Base-by-base conservation (phyloP, 2,888 invertebrate genomes). In the Gymnosoma rotundatum region DNA sequence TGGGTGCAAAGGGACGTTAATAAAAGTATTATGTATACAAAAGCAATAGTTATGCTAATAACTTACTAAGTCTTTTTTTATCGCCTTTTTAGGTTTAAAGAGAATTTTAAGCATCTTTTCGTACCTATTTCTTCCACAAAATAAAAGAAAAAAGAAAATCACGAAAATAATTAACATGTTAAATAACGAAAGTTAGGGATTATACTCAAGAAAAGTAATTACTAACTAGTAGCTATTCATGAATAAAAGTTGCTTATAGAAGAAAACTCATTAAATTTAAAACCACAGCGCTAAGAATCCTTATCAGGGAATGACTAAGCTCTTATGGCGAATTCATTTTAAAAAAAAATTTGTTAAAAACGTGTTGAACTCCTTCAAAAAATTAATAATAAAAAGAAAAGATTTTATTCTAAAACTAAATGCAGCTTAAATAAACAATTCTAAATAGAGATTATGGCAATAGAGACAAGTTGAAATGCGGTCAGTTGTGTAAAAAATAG, bases 81-180 rank as follows among this genome's bases (percentile, higher is more conserved):
- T 10, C 38, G 38, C 6, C 38, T 7, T 38, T 38, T 38, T 38
- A 38, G 7, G 38, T 38, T 38, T 45, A 45, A 14, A 4, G 0
- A 45, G 14, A 14, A 45, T 14, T 45, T 45, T 4, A 45, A 14
- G n/a, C n/a, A 12, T 45, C 9, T 14, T 12, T 12, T 45, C 45
- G 7, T 8, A n/a, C 1, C 48, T 36, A 38, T 72, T 42, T 21
- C 36, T 18, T 6, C 14, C n/a, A 64, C 12, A 61, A 61, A 76
- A 66, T 61, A 25, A 78, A 48, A 60, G 10, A 79, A 73, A 66
- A 81, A 25, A 25, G 1, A 4, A 25, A 25, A 81, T 84, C 78
- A 84, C 60, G 60, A 78, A 84, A 78, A 78, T 84, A 84, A 84
- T 84, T 84, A 84, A 84, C 81, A 81, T 84, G 81, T 78, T 81